Evolutionary conservation across 2,113 vertebrate genomes (phyloP), one percentile per base, ranked within the genome.

Genomic region (Mixornis gularis): DNA sequence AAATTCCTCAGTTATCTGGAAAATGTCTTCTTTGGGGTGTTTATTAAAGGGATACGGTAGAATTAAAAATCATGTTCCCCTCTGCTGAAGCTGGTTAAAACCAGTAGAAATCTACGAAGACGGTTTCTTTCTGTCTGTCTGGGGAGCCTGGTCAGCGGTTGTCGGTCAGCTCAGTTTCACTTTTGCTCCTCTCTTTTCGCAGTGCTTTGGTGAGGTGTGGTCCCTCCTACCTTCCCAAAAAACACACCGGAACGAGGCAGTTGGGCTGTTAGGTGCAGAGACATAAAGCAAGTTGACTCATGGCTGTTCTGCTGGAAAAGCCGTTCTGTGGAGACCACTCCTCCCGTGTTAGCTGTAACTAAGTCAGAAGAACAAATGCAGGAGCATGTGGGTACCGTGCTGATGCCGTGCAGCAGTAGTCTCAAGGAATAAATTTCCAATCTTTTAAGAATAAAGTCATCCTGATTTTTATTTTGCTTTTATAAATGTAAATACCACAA

Each of bases 1-100:
- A 90, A 95, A 96, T 95, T 93, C 92, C 79, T 90, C 48, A 66
- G 93, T 95, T 96, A 94, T 95, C 92, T 95, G 72, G 94, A 93
- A 94, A 92, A 89, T 91, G 53, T 88, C 79, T 70, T 93, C 65
- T 90, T 95, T 85, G 80, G 90, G 72, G 48, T 84, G 30, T 92
- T 94, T 72, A 46, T 93, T 93, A 95, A 92, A 92, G 91, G 79
- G 62, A 72, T 71, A 52, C 0, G 2, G 20, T 74, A 48, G 64
- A 68, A 79, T 80, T 94, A 59, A 89, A 92, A 92, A 26, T 38
- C 6, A 2, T 5, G 22, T 68, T 79, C 12, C 26, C 22, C 53
- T 81, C 53, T 64, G 22, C 34, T 43, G 44, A 72, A 84, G 48
- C 38, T 51, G 38, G 8, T 63, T 78, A 32, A 78, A 90, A 17